Conservation (phyloP, 2,888 invertebrate species). For the Eledona agricola region DNA sequence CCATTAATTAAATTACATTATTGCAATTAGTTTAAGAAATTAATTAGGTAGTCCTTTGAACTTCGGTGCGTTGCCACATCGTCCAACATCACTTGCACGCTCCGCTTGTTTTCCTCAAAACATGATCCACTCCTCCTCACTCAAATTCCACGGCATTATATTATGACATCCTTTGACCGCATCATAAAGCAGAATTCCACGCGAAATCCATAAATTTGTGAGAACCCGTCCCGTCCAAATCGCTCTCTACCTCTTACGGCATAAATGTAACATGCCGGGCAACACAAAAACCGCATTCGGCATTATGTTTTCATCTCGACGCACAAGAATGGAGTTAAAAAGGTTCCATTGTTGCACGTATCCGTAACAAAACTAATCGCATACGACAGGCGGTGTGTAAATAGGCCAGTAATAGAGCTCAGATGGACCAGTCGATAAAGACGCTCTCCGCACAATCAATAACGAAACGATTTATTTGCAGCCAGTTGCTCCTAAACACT, state of each 20-base stretch:
- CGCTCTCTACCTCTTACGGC: constrained; percentile 4
- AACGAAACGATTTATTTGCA: constrained; percentile 30
- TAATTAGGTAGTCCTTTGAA: too few relatives aligned
- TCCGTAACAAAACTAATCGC: constrained; percentile 58
- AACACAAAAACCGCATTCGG: constrained; percentile 30
- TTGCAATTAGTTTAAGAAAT: too few relatives aligned
- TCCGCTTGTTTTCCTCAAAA: too few relatives aligned
- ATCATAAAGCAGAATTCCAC: constrained; percentile 18
- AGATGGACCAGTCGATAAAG: constrained; percentile 38
- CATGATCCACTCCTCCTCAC: too few relatives aligned
- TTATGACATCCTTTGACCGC: constrained; percentile 6
- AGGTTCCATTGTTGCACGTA: constrained; percentile 51
- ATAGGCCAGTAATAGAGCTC: constrained; percentile 54
- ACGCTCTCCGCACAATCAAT: constrained; percentile 18
- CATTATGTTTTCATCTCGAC: constrained; percentile 47
- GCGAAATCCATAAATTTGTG: constrained; percentile 28
- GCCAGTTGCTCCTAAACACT: constrained; percentile 47
- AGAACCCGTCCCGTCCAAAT: constrained; percentile 8
- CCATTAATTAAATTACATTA: too few relatives aligned
- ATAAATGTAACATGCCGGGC: constrained; percentile 21
- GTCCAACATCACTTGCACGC: too few relatives aligned
- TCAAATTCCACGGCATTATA: constrained; percentile 5
- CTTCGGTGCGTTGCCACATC: too few relatives aligned
- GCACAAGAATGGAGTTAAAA: constrained; percentile 47
- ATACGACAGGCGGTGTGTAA: constrained; percentile 57